Conservation (phyloP, 2,888 invertebrate species). For the Camponotus fellah region DNA sequence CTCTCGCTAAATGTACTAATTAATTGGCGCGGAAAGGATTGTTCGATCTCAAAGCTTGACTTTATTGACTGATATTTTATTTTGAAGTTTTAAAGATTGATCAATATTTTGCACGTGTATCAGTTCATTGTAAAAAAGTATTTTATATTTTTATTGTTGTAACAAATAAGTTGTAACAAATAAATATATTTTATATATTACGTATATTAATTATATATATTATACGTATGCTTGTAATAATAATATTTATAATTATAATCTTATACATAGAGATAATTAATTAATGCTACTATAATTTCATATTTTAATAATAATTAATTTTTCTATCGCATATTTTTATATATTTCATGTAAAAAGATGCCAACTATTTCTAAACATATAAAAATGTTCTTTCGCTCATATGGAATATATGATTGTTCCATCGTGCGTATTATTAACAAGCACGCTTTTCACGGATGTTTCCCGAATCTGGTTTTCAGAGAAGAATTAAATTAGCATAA, state of each 20-base stretch:
- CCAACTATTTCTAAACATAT: slow-evolving; percentile 2
- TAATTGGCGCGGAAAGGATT: slow-evolving; percentile 69
- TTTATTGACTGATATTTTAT: slow-evolving; percentile 64
- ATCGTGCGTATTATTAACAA: slow-evolving; percentile 52
- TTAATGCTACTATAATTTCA: neutral
- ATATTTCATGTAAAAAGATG: neutral
- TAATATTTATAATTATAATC: too few relatives aligned
- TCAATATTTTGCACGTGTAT: slow-evolving; percentile 1
- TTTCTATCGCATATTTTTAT: neutral
- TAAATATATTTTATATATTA: neutral
- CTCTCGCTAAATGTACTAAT: slow-evolving; percentile 69
- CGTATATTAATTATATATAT: neutral
- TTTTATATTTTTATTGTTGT: neutral
- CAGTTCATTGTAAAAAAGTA: neutral
- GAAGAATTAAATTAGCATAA: slow-evolving; percentile 57
- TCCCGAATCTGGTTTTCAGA: slow-evolving; percentile 48
- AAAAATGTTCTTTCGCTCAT: slow-evolving; percentile 44
- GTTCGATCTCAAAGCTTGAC: slow-evolving; percentile 55
- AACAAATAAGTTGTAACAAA: too few relatives aligned
- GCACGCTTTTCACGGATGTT: slow-evolving; percentile 47
- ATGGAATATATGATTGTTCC: slow-evolving; percentile 42
- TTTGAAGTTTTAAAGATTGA: slow-evolving; percentile 50
- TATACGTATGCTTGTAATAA: neutral
- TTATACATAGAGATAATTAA: neutral
- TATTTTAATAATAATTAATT: neutral